phyloP scores from a whole-genome alignment of 2,797 vertebrate genomes.

The Oophaga sylvatica region DNA sequence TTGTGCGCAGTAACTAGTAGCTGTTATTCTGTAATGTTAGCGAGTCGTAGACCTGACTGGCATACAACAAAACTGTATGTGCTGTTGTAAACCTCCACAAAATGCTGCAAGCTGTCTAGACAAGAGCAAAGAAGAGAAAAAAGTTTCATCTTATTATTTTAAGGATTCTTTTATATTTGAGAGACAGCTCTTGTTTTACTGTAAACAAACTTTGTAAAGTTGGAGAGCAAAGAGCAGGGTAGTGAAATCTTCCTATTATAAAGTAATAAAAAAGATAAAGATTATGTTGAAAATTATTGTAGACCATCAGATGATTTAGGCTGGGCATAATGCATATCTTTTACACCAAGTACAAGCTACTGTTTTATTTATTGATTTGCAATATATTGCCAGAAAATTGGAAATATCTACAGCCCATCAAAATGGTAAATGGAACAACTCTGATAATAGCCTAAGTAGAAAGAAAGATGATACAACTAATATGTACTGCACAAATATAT shows the following conservation, averaged over 20 bases:
- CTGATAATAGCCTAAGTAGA: neutral
- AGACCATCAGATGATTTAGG: neutral
- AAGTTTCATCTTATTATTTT: neutral
- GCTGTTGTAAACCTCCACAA: constrained; percentile 78
- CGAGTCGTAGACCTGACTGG: constrained; percentile 33
- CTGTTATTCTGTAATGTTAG: constrained; percentile 45
- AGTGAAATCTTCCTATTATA: neutral
- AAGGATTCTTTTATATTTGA: neutral
- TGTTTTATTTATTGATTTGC: no score
- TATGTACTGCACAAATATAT: no score
- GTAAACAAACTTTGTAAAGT: neutral
- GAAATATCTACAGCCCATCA: neutral
- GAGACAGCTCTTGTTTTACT: neutral
- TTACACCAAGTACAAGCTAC: no score
- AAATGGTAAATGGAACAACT: neutral
- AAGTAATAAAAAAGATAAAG: neutral
- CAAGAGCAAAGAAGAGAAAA: constrained; percentile 17
- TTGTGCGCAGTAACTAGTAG: constrained; percentile 66
- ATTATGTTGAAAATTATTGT: neutral
- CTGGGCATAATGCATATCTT: no score
- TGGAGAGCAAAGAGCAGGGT: neutral
- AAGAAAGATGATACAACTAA: no score
- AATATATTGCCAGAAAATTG: neutral
- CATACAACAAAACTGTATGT: constrained; percentile 51
- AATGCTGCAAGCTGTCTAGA: constrained; percentile 68